Conservation (phyloP, 1,140 invertebrate genomes). For the Oncopodura yosiiana region DNA sequence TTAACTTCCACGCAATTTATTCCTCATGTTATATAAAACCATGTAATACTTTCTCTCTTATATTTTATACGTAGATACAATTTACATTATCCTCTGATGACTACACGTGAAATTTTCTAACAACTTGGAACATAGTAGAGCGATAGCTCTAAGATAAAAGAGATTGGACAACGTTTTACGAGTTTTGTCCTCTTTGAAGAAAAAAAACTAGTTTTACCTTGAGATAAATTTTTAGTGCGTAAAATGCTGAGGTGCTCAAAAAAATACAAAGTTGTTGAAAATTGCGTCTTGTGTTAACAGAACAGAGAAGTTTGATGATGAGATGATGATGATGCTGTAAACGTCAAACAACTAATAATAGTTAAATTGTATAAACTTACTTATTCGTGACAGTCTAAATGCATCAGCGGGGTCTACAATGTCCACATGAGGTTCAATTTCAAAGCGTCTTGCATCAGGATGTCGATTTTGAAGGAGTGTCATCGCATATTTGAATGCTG, state of each 20-base stretch:
- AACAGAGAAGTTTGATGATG: neutral
- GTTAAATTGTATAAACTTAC: slow-evolving; percentile 52
- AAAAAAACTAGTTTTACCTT: too few relatives aligned
- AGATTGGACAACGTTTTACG: too few relatives aligned
- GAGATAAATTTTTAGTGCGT: too few relatives aligned
- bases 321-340: neutral
- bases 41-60: too few relatives aligned
- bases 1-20: too few relatives aligned
- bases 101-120: too few relatives aligned
- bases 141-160: too few relatives aligned
- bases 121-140: too few relatives aligned
- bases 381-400: slow-evolving; percentile 75
- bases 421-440: slow-evolving; percentile 75
- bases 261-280: neutral
- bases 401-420: slow-evolving; percentile 86
- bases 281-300: neutral
- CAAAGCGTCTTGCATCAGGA: slow-evolving; percentile 59
- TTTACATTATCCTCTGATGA: too few relatives aligned
- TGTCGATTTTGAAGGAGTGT: slow-evolving; percentile 69
- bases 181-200: too few relatives aligned
- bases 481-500: slow-evolving; percentile 77
- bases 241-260: neutral
- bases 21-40: too few relatives aligned
- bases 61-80: too few relatives aligned
- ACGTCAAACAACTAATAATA: neutral